Conservation (phyloP, 2,888 invertebrate species). For the Sarcophaga rosellei region DNA sequence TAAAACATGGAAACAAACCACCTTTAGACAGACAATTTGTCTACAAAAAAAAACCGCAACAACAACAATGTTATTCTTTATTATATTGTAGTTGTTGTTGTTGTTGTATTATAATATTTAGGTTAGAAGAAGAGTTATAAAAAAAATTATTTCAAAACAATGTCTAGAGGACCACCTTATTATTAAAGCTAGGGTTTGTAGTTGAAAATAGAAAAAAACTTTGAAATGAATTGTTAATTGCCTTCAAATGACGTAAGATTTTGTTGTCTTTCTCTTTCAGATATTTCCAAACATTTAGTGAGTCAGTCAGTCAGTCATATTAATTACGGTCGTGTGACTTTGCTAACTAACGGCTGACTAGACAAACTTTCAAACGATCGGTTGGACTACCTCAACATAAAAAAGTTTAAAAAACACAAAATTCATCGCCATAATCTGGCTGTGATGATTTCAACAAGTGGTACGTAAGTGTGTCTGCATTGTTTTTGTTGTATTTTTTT, state of each 20-base stretch:
- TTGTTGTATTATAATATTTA: conserved; percentile 24
- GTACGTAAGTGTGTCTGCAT: not conserved
- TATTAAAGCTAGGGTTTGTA: not conserved
- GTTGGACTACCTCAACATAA: conserved; percentile 27
- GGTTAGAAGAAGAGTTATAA: not conserved
- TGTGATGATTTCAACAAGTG: not conserved
- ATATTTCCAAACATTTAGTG: not conserved
- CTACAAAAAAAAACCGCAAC: conserved; percentile 3
- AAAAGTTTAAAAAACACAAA: not conserved
- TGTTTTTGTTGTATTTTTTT: not conserved
- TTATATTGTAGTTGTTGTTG: conserved; percentile 1
- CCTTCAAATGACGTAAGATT: conserved; percentile 55
- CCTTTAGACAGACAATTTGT: conserved; percentile 46
- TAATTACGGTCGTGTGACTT: conserved; percentile 63
- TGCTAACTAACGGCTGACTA: not conserved
- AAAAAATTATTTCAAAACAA: not conserved
- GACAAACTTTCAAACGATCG: not conserved
- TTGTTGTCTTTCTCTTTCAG: not conserved
- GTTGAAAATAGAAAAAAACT: not conserved
- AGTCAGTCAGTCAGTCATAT: conserved; percentile 35
- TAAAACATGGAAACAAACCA: conserved; percentile 1
- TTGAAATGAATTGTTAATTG: conserved; percentile 50
- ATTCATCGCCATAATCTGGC: not conserved
- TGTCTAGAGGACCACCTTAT: not conserved
- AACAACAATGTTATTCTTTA: not conserved